Conservation (phyloP, 2,113 vertebrate genomes). For the Colossoma macropomum region DNA sequence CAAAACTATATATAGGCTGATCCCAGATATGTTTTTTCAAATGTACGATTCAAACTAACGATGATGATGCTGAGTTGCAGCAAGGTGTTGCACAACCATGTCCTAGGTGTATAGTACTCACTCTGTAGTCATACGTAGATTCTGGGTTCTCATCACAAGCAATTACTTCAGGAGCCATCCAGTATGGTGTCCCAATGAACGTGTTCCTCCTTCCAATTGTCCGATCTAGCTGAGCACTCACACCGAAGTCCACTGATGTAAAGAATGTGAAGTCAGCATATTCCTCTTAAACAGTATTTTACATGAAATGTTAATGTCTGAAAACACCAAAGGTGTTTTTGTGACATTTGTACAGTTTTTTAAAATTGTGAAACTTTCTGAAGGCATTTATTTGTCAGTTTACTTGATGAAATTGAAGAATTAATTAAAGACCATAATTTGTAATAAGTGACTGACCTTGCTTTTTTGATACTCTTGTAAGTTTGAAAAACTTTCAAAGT, state of each 20-base stretch:
- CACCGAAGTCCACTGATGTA: conserved; percentile 21
- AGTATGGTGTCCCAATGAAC: conserved; percentile 17
- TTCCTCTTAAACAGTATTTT: neutral
- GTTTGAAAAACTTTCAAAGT: neutral
- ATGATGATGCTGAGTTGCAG: neutral
- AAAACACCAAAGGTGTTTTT: neutral
- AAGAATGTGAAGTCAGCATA: neutral
- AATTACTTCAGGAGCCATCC: conserved; percentile 30
- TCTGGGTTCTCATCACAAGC: neutral
- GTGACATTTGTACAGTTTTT: neutral
- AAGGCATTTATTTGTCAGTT: too few species aligned
- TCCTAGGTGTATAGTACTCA: neutral
- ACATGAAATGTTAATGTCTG: neutral
- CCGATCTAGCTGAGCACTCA: conserved; percentile 9
- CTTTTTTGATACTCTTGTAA: neutral
- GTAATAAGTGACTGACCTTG: neutral
- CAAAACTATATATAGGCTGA: neutral
- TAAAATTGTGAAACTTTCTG: too few species aligned
- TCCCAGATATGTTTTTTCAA: too few species aligned
- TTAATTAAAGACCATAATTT: too few species aligned
- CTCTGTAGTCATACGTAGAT: conserved; percentile 16
- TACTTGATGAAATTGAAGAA: too few species aligned
- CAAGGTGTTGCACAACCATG: neutral
- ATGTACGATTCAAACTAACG: too few species aligned
- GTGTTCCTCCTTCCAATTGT: conserved; percentile 16